A percentile compares a stretch with the other conserved stretches of the same genome.
Conservation (phyloP, 2,113 vertebrate species). For the Melanostigma gelatinosum region DNA sequence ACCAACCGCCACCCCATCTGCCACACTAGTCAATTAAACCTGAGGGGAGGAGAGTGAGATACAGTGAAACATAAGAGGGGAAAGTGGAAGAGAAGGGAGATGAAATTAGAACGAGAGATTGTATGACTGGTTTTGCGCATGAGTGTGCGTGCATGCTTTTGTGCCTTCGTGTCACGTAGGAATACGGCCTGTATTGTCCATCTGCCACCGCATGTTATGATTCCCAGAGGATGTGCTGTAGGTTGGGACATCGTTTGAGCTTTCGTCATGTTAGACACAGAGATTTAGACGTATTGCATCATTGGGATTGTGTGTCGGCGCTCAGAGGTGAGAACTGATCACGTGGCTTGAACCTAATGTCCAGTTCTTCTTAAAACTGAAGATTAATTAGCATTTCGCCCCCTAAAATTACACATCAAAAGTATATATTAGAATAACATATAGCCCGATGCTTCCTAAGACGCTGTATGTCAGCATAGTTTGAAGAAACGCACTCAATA, state of each 20-base stretch:
- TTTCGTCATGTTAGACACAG: slow-evolving; percentile 39
- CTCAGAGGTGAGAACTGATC: not conserved
- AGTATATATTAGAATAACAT: not conserved
- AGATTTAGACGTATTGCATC: slow-evolving; percentile 52
- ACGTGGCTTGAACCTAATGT: not conserved
- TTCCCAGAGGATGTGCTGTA: slow-evolving; percentile 59
- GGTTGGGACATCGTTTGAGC: slow-evolving; percentile 43
- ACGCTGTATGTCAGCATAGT: not conserved
- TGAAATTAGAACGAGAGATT: slow-evolving; percentile 32
- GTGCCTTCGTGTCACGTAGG: not conserved
- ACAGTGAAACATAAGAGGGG: slow-evolving; percentile 40
- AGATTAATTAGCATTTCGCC: not conserved
- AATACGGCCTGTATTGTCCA: slow-evolving; percentile 51
- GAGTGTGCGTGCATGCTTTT: no score
- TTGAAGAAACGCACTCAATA: not conserved
- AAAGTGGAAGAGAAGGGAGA: slow-evolving; percentile 20
- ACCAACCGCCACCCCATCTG: slow-evolving; percentile 64
- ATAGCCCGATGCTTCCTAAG: not conserved
- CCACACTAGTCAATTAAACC: slow-evolving; percentile 75
- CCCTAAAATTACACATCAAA: not conserved
- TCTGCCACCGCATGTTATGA: slow-evolving; percentile 57
- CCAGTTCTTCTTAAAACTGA: not conserved
- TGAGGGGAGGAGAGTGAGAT: slow-evolving; percentile 36
- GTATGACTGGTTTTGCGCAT: not conserved
- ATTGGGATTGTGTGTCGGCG: slow-evolving; percentile 34